phyloP scores from a whole-genome alignment of 2,888 invertebrate genomes.

The Meteorus cinctellus region DNA sequence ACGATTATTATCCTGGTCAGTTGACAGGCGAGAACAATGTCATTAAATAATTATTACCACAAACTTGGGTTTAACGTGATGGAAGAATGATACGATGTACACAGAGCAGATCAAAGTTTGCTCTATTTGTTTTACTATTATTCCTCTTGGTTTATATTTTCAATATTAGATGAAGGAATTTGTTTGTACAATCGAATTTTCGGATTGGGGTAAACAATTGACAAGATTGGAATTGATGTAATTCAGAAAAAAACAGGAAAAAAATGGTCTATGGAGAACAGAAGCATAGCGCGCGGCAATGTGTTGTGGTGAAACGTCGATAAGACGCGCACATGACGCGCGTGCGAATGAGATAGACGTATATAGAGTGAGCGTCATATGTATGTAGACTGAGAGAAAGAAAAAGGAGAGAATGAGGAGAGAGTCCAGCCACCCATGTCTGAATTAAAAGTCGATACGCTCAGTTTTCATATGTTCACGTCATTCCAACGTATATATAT shows the following conservation, averaged over 20 bases:
- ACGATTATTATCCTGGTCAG: neutral
- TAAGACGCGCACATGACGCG: constrained; percentile 52
- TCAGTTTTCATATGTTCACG: constrained; percentile 40
- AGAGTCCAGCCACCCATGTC: constrained; percentile 54
- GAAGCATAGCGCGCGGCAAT: constrained; percentile 29
- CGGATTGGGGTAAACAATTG: too few relatives aligned
- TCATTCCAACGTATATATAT: constrained; percentile 20
- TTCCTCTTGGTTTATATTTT: too few relatives aligned
- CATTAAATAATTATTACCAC: neutral
- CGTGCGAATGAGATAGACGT: constrained; percentile 30
- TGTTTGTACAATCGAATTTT: too few relatives aligned
- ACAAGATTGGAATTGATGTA: too few relatives aligned
- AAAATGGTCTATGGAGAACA: constrained; percentile 34
- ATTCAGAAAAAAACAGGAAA: neutral
- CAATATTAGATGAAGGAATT: too few relatives aligned
- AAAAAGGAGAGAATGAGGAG: constrained; percentile 32
- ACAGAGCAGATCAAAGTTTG: neutral
- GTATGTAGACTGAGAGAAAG: neutral
- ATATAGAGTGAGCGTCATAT: constrained; percentile 9
- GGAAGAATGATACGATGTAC: too few relatives aligned
- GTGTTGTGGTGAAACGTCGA: constrained; percentile 48
- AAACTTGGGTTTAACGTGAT: too few relatives aligned
- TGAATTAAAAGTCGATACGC: constrained; percentile 57
- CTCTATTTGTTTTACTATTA: too few relatives aligned
- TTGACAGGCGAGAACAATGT: constrained; percentile 5